Evolutionary conservation across 2,113 vertebrate species (phyloP), one percentile per base, ranked within the genome.

Genomic region (Bos taurus): DNA sequence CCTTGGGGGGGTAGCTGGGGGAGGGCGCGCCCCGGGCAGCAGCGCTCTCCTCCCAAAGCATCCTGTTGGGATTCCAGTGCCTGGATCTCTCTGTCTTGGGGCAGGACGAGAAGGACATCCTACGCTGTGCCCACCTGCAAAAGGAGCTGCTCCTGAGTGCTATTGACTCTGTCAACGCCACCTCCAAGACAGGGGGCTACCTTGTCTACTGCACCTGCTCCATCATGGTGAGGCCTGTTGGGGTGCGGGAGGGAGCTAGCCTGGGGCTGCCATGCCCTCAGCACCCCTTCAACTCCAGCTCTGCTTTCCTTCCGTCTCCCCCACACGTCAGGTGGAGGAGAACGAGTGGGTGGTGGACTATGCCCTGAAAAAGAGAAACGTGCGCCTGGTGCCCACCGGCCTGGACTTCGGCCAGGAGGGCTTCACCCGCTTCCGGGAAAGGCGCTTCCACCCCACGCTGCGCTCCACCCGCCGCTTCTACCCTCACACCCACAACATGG

Each of bases 311-410:
- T 67, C 6, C 21, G 7, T 88, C 57, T 74, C n/a, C n/a, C 25
- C 17, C 7, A 30, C 2, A 3, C 2, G 0, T 26, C 97, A 99
- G 99, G 99, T 99, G 92, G 99, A 99, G 90, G 99, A 99, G 98
- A 99, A 99, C 0, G 99, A 99, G 98, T 99, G 99, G 99, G 99
- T 99, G 95, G 99, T 99, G 87, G 99, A 99, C 98, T 99, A 99
- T 0, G 99, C 99, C 71, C 98, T 99, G 97, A 99, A 99, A 98
- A 99, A 99, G 97, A 99, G 99, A 96, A 99, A 99, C 0, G 99
- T 99, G 77, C 99, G 99, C 59, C 98, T 99, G 96, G 99, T 99
- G 97, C 98, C 99, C 71, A 99, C 99, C 0, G 99, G 99, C 87
- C 99, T 99, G 21, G 99, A 99, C 98, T 99, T 99, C 2, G 99